Base-by-base conservation (phyloP, 2,113 vertebrate genomes). In the Burhinus bistriatus region DNA sequence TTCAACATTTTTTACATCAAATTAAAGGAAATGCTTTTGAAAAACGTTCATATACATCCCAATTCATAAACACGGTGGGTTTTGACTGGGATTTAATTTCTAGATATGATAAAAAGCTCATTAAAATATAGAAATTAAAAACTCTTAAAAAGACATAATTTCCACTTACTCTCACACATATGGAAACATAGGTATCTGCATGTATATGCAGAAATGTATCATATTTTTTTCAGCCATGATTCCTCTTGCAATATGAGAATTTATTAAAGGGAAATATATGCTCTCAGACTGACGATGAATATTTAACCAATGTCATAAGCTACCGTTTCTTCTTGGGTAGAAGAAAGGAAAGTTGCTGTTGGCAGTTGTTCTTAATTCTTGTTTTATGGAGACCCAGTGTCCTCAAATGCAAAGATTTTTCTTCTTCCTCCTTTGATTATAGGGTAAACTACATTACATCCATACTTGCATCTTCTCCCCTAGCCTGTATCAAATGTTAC, bases 361-460 rank as follows among this genome's bases (percentile, higher is more conserved):
- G 94, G 83, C 96, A 98, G 88, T 97, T 97, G 93, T 92, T 89
- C 52, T 83, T 77, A 92, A 90, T 83, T 70, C 69, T 79, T 93
- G 68, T 89, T 97, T 96, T 77, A 97, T 61, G 62, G 90, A 95
- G 90, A 83, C 84, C 91, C 91, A 94, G 87, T 89, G 52, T 72
- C 90, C 84, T 94, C 93, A 96, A 92, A 97, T 49, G 55, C 73
- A 88, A 95, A 97, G 62, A 20, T 55, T 84, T 96, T 97, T 96
- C 76, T 78, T 96, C 91, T 77, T 93, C 54, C 5, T 62, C 34
- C 95, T 98, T 97, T 97, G 96, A 97, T 97, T 94, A 96, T 57
- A 85, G 83, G 54, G 78, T 83, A 95, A 93, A 91, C n/a, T 87
- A 81, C 92, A 92, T 96, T 95, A 75, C 76, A 98, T 95, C 84